Base-by-base conservation (phyloP, 2,797 vertebrate genomes). In the Anisognathus igniventris region DNA sequence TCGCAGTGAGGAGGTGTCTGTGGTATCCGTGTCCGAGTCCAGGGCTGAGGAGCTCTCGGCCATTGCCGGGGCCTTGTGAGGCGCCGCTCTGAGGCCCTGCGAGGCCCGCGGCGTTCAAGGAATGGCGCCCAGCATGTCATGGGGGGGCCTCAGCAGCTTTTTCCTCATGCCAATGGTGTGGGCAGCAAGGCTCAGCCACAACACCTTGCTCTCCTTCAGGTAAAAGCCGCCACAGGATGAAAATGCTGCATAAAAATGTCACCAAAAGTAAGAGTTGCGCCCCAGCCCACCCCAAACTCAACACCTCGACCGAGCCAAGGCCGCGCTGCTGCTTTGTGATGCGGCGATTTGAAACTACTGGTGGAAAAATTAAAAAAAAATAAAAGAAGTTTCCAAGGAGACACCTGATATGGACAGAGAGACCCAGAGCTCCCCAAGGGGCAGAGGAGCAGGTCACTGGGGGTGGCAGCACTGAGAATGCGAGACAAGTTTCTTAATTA, bases 241-340 rank as follows among this genome's bases (percentile, higher is more conserved):
- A 86, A 76, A 22, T 0, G n/a, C 3, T 0, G 14, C 5, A 9
- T 17, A 6, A 71, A 64, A 62, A 11, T 9, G 3, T 1, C 1
- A 0, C 3, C 30, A n/a, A 30, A 23, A 50, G 37, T 4, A 7
- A 45, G 39, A 61, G 14, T 1, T 16, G 45, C 0, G 0, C 42
- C 30, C 2, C 62, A 9, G 58, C 50, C n/a, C 37, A 9, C 21
- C 58, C 78, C 5, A 3, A 75, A n/a, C 5, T 9, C 35, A 2
- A 8, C 1, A 0, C 3, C 2, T 9, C 6, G 11, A 1, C 9
- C 10, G 1, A 53, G 30, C 42, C 40, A 4, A 47, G 83, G 83
- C 40, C 14, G 1, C 4, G 5, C 8, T 2, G 4, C 24, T 3
- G 67, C 3, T 17, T 5, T 1, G 14, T 0, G 0, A 11, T 1